These are phyloP conservation scores for Intellagama lesueurii DNA, from an alignment of 2,797 vertebrate species.

Conservation along the genomic window DNA sequence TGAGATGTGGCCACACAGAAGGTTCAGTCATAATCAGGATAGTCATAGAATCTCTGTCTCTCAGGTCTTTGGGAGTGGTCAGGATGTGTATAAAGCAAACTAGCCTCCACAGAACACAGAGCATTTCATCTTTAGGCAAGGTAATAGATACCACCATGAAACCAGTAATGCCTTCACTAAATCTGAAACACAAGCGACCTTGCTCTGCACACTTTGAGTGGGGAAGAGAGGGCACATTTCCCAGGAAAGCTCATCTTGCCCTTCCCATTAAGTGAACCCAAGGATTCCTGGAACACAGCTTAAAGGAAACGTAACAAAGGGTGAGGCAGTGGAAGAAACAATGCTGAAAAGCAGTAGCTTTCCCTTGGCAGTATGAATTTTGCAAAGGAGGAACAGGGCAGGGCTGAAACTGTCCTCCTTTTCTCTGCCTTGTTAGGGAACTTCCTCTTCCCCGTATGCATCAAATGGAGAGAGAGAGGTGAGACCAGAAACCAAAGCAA, in stretches of 20 bases:
- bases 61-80: not conserved
- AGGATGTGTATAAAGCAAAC: not conserved
- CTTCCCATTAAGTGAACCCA: not conserved
- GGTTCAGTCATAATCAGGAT: not conserved
- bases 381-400: not conserved
- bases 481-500: not conserved
- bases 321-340: not conserved
- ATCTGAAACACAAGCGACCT: too few species aligned
- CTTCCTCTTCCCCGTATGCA: not conserved
- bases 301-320: not conserved
- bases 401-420: conserved; percentile 9
- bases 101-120: not conserved
- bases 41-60: not conserved
- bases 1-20: not conserved
- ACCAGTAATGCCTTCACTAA: not conserved
- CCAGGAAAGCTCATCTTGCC: not conserved
- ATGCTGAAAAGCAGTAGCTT: not conserved
- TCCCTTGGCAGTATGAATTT: not conserved
- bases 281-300: not conserved
- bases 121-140: not conserved
- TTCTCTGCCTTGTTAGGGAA: not conserved
- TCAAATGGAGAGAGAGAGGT: not conserved
- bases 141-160: not conserved
- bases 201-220: not conserved
- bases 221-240: not conserved